Conservation (phyloP, 2,888 invertebrate genomes). For the Monopis laevigella region DNA sequence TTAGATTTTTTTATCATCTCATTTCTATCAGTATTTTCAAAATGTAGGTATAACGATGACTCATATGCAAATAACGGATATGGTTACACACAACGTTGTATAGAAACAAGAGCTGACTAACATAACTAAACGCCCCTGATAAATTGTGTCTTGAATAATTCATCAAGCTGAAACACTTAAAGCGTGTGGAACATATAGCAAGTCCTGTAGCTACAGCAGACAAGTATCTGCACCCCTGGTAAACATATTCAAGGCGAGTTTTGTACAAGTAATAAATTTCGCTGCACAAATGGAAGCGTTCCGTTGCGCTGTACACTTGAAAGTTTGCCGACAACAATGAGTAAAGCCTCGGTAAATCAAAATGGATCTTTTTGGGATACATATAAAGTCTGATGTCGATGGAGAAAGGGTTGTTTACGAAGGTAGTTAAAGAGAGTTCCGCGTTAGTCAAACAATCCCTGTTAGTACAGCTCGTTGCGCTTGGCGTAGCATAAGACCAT, state of each 20-base stretch:
- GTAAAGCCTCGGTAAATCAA: constrained; percentile 21
- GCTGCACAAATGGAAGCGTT: constrained; percentile 30
- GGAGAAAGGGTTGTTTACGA: constrained; percentile 26
- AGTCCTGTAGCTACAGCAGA: background rate
- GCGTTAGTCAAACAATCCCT: constrained; percentile 44
- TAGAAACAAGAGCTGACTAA: constrained; percentile 8
- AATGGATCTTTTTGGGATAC: constrained; percentile 26
- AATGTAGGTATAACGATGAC: too few species aligned
- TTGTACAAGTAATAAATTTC: constrained; percentile 35
- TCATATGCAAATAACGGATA: too few species aligned
- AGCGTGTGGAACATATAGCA: constrained; percentile 1
- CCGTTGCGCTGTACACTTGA: constrained; percentile 31
- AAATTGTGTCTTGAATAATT: constrained; percentile 7
- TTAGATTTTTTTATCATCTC: too few species aligned
- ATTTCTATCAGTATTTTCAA: too few species aligned
- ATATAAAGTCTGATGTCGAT: constrained; percentile 27
- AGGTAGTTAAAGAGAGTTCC: constrained; percentile 39
- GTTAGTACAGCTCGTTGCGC: constrained; percentile 44
- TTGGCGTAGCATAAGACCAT: background rate
- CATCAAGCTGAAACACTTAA: background rate
- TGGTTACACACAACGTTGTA: background rate
- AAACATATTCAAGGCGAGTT: constrained; percentile 28
- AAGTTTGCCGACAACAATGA: constrained; percentile 28
- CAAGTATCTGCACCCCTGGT: constrained; percentile 16
- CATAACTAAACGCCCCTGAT: constrained; percentile 11